Base-by-base conservation (phyloP, 2,113 vertebrate genomes). In the Mustela nigripes region DNA sequence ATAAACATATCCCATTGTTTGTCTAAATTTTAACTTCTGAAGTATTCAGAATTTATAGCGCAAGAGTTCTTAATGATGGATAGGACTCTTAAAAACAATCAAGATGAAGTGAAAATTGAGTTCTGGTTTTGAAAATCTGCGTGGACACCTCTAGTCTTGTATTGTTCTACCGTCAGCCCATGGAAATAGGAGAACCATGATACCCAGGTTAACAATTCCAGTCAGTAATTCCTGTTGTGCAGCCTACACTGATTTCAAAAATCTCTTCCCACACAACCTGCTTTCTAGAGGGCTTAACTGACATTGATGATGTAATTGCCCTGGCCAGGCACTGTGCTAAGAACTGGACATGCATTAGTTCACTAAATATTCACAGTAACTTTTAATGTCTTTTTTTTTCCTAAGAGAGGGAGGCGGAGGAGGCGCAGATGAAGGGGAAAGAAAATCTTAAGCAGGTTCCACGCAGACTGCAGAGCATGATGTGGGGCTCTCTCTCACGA, bases 1-100 rank as follows among this genome's bases (percentile, higher is more conserved):
- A 42, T 24, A 81, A 80, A 82, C 6, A 78, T 96, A 89, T 63
- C 63, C 48, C 62, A 78, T 65, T 80, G 12, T 95, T 71, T 95
- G 50, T 73, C 79, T 93, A 26, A 16, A 89, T 36, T 91, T 86
- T 50, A 73, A 81, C 11, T 92, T 84, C 18, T n/a, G 4, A 87
- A 60, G 24, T 91, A 74, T 76, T 74, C 67, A 86, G 33, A 93
- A 84, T 33, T 15, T 81, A 10, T 22, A 24, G 16, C 33, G 53
- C 28, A 31, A 36, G 56, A 67, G 3, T 15, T 73, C 33, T 53
- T 85, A 50, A 22, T 73, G 22, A 73, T 3, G 53, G 50, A 45
- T 39, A 10, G 5, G 71, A 1, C 0, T 65, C 63, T 39, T 76
- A 39, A 42, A 48, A 93, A 58, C 19, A 65, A 73, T 28, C 9